These are phyloP conservation scores for Drosophila lutescens DNA, from an alignment of 2,888 invertebrate genomes.

Conservation along the genomic window DNA sequence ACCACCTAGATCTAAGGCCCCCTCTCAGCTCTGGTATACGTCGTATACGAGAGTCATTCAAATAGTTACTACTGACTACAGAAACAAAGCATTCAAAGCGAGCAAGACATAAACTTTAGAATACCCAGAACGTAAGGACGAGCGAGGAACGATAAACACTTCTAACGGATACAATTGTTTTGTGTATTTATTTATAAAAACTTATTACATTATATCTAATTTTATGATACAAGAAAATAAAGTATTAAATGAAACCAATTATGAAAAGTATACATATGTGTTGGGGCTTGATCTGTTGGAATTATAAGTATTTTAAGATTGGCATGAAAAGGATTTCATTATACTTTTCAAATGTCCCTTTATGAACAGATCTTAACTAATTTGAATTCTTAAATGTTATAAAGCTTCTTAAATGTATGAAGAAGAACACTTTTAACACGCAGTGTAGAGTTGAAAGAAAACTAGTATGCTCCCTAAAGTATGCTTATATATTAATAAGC, in stretches of 20 bases:
- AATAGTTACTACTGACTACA: slow-evolving; percentile 49
- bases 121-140: slow-evolving; percentile 19
- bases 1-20: slow-evolving; percentile 62
- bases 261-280: not conserved
- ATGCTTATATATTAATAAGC: slow-evolving; percentile 1
- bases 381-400: too few species aligned
- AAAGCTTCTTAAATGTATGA: not conserved
- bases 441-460: not conserved
- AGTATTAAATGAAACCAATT: slow-evolving; percentile 72
- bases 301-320: too few species aligned
- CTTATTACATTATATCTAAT: slow-evolving; percentile 60
- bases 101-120: slow-evolving; percentile 34
- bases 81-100: slow-evolving; percentile 32
- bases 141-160: slow-evolving; percentile 22
- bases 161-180: slow-evolving; percentile 45
- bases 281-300: too few species aligned
- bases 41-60: slow-evolving; percentile 25
- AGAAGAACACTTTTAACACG: not conserved
- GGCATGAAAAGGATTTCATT: too few species aligned
- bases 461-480: slow-evolving; percentile 11
- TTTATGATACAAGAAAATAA: slow-evolving; percentile 67
- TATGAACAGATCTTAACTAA: too few species aligned
- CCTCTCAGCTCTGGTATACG: slow-evolving; percentile 47
- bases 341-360: too few species aligned
- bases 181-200: slow-evolving; percentile 50